Base-by-base conservation (phyloP, 2,888 invertebrate species). In the Osmoderma eremita region DNA sequence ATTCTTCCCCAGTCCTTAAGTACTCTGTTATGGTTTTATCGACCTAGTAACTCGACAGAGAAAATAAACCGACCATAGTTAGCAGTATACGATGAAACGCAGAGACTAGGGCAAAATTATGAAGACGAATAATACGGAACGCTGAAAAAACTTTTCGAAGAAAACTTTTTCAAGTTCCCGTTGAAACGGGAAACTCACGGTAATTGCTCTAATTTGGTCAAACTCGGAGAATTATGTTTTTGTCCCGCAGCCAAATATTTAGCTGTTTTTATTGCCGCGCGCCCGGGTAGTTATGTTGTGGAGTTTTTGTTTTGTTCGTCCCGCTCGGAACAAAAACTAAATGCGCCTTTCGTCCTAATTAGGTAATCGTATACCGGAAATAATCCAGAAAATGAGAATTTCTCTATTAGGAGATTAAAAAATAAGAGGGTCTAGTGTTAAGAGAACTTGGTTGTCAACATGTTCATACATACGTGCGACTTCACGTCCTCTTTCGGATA, bases 121-220 rank as follows among this genome's bases (percentile, higher is more conserved):
- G 30, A 30, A 30, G 30, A 50, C 24, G 56, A 39, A 39, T 39
- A 22, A 41, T 13, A 56, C 41, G 13, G 41, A 56, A 41, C 41
- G 30, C 10, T n/a, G 15, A 41, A 15, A 53, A 41, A 56, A 73
- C 70, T 74, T 73, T 70, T 67, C 70, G 50, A 24, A 42, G 56
- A 56, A 56, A 70, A 73, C 74, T 56, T 61, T 61, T 61, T 61
- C 58, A 48, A 48, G 58, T 61, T 77, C 74, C 73, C 75, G 75
- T 74, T 74, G 74, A 76, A 77, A 77, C 75, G 74, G 75, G 75
- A 74, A 75, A 75, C 75, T 75, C 72, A 73, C 74, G 73, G 73
- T 74, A 75, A 77, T 77, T 77, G 73, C 75, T 74, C 75, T 76
- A 77, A 78, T 77, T 78, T 74, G 73, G 69, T 50, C 72, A 70